A percentile compares a stretch with the other conserved stretches of the same genome.
These are phyloP conservation scores for Melinopterus prodromus DNA, from an alignment of 2,888 invertebrate species.

Conservation along the genomic window DNA sequence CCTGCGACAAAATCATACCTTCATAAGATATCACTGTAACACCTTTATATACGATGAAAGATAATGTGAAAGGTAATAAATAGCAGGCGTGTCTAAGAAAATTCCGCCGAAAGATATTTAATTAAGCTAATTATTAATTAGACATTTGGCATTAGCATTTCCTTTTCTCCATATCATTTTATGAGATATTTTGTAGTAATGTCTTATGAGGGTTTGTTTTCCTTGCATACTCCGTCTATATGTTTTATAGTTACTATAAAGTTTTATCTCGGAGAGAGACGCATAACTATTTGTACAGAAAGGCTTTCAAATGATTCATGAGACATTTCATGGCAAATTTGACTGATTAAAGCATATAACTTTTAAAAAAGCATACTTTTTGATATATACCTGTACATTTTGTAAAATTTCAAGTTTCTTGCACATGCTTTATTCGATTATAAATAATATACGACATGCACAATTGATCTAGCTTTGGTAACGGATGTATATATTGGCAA, in stretches of 20 bases:
- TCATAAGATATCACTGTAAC: too few species aligned
- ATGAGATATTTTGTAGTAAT: too few species aligned
- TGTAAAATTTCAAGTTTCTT: neutral
- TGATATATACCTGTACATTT: slow-evolving; percentile 4
- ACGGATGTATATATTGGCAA: neutral
- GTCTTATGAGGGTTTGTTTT: too few species aligned
- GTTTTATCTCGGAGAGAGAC: neutral
- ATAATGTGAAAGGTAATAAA: too few species aligned
- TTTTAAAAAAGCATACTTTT: neutral
- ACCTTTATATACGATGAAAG: too few species aligned
- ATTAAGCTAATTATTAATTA: too few species aligned
- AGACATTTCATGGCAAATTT: neutral
- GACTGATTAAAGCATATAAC: neutral
- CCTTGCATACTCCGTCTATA: too few species aligned
- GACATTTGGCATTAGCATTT: too few species aligned
- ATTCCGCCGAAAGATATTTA: too few species aligned
- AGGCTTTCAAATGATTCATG: neutral
- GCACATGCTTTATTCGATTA: neutral
- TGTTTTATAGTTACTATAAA: neutral
- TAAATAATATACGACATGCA: neutral
- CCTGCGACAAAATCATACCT: too few species aligned
- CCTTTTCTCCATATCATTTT: too few species aligned
- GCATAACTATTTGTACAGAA: neutral
- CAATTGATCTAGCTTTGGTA: neutral
- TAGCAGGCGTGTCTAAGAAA: too few species aligned